Base-by-base conservation (phyloP, 2,888 invertebrate species). In the Drosophila setosimentum region DNA sequence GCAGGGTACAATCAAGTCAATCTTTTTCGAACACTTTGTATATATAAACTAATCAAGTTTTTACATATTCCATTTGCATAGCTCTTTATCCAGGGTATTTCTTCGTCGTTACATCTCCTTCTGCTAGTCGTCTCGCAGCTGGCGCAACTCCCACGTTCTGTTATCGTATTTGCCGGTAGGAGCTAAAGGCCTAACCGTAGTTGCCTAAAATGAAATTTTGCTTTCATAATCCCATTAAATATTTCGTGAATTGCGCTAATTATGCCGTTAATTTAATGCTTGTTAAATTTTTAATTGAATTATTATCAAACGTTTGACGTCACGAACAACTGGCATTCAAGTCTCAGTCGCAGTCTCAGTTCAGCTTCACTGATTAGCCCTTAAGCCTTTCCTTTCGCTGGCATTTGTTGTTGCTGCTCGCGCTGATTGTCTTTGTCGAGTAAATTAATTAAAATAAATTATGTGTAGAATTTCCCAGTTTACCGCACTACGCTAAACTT, bases 391-490 rank as follows among this genome's bases (percentile, higher is more conserved):
- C 3, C 30, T 29, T 40, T 35, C 11, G 24, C 11, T 51, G 29
- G 45, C 37, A 16, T 35, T 37, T 55, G 49, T 21, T 10, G 42
- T 40, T 60, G 50, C 63, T n/a, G 2, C 1, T 16, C 63, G 64
- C 29, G 24, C 33, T 27, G 50, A 68, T 73, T 81, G 71, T 68
- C 73, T 78, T 53, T 69, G 78, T 59, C 68, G 78, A 82, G 71
- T 83, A 75, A 73, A 73, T 84, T 83, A 83, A 83, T 84, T 78
- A 84, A 83, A 84, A 84, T 78, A 72, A 80, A 84, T 80, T 84
- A 73, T 63, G 73, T 68, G 74, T 30, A 66, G 68, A 35, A 66
- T 65, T 65, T 59, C 45, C 64, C 65, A 55, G 68, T 48, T 16
- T 37, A 48, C 54, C 48, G 30, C 59, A 49, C 63, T 3, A 62